Conservation (phyloP, 1,140 invertebrate genomes). For the Diplogasteroides magnus region DNA sequence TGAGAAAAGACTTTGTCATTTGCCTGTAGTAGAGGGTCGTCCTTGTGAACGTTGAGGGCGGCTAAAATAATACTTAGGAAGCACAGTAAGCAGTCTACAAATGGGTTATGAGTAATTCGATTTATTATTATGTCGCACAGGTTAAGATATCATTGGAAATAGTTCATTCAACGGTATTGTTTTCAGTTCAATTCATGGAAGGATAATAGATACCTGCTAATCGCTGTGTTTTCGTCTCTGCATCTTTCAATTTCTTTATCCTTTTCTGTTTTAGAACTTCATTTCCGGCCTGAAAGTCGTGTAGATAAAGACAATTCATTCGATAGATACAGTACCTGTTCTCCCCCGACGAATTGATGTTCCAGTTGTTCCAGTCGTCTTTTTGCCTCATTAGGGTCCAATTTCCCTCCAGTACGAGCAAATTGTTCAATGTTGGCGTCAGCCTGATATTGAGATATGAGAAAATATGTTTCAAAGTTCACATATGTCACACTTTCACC, state of each 20-base stretch:
- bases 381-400: constrained; percentile 44
- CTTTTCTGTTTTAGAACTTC: constrained; percentile 63
- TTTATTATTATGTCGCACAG: too few species aligned
- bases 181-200: too few species aligned
- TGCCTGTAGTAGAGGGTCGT: constrained; percentile 66
- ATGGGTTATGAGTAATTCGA: too few species aligned
- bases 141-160: too few species aligned
- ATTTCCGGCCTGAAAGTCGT: constrained; percentile 60
- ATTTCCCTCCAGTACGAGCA: constrained; percentile 3
- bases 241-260: constrained; percentile 66
- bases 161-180: too few species aligned
- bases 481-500: too few species aligned
- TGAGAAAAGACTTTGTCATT: too few species aligned
- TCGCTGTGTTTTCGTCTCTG: constrained; percentile 65
- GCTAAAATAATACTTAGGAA: constrained; percentile 41
- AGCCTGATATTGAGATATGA: constrained; percentile 10
- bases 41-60: constrained; percentile 69
- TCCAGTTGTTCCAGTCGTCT: constrained; percentile 66
- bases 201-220: constrained; percentile 58
- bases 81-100: too few species aligned
- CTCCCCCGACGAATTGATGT: constrained; percentile 73
- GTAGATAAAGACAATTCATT: neutral
- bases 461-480: too few species aligned
- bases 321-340: constrained; percentile 59
- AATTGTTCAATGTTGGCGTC: constrained; percentile 25